Evolutionary conservation across 92 coral and sea anemone genomes (phyloP).

Genomic region (Desmophyllum pertusum): DNA sequence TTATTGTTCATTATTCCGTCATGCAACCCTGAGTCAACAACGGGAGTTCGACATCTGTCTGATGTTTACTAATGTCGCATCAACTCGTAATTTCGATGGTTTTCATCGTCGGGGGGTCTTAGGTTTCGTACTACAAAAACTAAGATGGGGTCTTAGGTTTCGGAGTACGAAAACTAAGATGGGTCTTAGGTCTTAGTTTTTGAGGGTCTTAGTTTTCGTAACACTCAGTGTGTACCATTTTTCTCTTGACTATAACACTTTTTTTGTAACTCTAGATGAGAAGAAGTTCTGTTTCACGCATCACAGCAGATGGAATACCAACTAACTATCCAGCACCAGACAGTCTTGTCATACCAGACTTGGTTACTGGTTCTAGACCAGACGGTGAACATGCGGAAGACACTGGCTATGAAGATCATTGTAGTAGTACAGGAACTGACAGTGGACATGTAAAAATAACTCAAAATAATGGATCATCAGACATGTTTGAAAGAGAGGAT

Average conservation of each 20-base stretch:
- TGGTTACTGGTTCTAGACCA: background rate
- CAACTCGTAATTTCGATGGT: no score
- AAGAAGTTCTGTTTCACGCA: constrained; percentile 10
- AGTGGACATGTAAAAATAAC: background rate
- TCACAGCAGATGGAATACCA: background rate
- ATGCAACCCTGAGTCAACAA: no score
- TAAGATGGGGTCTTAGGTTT: no score
- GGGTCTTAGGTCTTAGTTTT: no score
- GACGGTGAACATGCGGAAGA: background rate
- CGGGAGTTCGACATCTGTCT: no score
- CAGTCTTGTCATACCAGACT: background rate
- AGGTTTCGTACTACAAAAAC: no score
- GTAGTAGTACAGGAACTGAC: background rate
- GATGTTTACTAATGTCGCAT: no score
- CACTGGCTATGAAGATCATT: background rate
- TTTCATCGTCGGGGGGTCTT: no score
- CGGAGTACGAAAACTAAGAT: no score
- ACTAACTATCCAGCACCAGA: background rate
- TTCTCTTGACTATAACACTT: background rate
- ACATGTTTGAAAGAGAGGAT: background rate
- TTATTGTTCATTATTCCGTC: no score
- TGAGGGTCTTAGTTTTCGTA: no score
- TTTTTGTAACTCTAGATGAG: constrained; percentile 7
- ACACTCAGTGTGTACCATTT: no score
- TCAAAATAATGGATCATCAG: background rate